Evolutionary conservation across 2,797 vertebrate genomes (phyloP).

Genomic region (Hippocampus kuda): DNA sequence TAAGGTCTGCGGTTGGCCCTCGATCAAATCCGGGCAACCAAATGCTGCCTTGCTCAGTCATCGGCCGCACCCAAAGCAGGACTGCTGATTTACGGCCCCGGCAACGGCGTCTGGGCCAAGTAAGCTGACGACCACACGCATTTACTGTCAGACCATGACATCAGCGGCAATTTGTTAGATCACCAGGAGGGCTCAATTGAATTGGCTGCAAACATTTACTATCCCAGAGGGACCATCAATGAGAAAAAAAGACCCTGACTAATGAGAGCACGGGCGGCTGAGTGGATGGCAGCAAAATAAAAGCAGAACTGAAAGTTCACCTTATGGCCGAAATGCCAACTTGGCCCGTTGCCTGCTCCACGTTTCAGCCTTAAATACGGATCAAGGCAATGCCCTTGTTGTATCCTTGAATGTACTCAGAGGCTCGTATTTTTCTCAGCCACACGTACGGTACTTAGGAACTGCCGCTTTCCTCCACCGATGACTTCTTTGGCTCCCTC

Average conservation of each 20-base stretch:
- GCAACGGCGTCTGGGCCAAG: conserved; percentile 22
- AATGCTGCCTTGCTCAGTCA: conserved; percentile 19
- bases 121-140: conserved; percentile 11
- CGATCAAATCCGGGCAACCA: conserved; percentile 25
- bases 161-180: conserved; percentile 49
- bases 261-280: conserved; percentile 38
- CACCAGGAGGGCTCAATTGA: conserved; percentile 40
- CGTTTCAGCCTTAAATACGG: neutral
- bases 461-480: conserved; percentile 1
- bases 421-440: neutral
- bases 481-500: neutral
- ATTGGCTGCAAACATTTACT: conserved; percentile 37
- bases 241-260: conserved; percentile 40
- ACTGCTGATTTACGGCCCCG: conserved; percentile 47
- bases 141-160: conserved; percentile 31
- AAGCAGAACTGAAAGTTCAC: conserved; percentile 11
- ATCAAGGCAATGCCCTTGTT: neutral
- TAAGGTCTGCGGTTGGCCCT: conserved; percentile 47
- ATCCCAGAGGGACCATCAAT: conserved; percentile 44
- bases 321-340: conserved; percentile 3
- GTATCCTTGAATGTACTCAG: too few species aligned
- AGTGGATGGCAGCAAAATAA: conserved; percentile 8
- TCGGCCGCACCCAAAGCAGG: conserved; percentile 40
- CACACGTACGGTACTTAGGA: neutral
- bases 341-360: neutral